Percentiles rank a stretch among this genome's conserved stretches.
Conservation (phyloP, 2,113 vertebrate genomes). For the Oryzias curvinotus region DNA sequence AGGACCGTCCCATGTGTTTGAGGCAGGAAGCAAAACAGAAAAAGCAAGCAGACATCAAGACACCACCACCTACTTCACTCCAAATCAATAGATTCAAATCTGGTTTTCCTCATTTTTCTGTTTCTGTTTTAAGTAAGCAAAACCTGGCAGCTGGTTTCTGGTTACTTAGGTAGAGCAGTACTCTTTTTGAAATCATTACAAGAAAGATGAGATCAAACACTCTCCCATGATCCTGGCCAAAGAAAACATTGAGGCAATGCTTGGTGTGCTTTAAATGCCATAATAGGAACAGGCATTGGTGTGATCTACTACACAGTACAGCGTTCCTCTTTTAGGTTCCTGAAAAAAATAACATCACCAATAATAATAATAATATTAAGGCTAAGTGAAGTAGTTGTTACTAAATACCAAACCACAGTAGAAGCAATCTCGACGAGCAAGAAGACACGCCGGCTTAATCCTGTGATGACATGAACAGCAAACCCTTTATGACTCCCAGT, state of each 20-base stretch:
- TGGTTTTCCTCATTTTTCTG: constrained; percentile 38
- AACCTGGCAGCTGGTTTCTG: constrained; percentile 18
- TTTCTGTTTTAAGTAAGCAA: constrained; percentile 5
- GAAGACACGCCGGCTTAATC: constrained; percentile 20
- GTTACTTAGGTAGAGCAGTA: constrained; percentile 16
- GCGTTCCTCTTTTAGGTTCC: constrained; percentile 67
- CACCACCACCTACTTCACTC: constrained; percentile 51
- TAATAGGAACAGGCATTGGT: constrained; percentile 16
- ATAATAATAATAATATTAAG: constrained; percentile 41
- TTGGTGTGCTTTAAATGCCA: constrained; percentile 29
- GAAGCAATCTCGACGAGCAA: constrained; percentile 31
- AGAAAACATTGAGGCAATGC: constrained; percentile 13
- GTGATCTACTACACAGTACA: constrained; percentile 20
- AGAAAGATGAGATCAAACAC: constrained; percentile 2
- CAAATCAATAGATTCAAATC: constrained; percentile 51
- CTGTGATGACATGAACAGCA: constrained; percentile 28
- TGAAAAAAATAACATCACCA: constrained; percentile 45
- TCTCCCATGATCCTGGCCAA: constrained; percentile 28
- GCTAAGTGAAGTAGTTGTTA: constrained; percentile 23
- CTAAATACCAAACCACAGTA: constrained; percentile 25
- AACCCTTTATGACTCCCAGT: constrained; percentile 24
- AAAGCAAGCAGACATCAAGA: constrained; percentile 51
- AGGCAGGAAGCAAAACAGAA: constrained; percentile 42
- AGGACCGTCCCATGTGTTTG: constrained; percentile 52
- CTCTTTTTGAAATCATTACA: constrained; percentile 8